Percentiles rank a stretch among this genome's conserved stretches.
Conservation (phyloP, 1,140 invertebrate genomes). For the Bombus affinis region DNA sequence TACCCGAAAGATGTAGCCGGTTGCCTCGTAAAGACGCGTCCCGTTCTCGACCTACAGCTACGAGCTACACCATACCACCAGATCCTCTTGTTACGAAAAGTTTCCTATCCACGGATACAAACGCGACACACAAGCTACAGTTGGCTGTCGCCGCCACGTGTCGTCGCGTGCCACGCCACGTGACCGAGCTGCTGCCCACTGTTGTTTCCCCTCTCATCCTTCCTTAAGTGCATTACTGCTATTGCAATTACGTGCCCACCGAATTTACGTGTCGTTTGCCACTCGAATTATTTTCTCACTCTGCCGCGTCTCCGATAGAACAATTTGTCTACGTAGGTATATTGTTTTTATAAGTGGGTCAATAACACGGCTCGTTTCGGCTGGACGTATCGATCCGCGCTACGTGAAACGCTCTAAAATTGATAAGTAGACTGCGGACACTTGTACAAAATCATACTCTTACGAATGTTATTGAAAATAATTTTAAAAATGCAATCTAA, state of each 20-base stretch:
- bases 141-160: slow-evolving; percentile 73
- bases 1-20: slow-evolving; percentile 54
- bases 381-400: background rate
- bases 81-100: slow-evolving; percentile 25
- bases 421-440: no score
- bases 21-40: slow-evolving; percentile 40
- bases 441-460: background rate
- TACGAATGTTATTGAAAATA: no score
- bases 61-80: background rate
- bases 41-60: background rate
- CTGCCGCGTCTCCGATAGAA: no score
- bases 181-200: slow-evolving; percentile 70
- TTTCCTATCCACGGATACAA: slow-evolving; percentile 12
- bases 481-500: no score
- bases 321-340: background rate
- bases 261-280: slow-evolving; percentile 60
- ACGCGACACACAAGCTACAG: slow-evolving; percentile 27
- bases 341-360: slow-evolving; percentile 29
- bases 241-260: slow-evolving; percentile 65
- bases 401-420: background rate
- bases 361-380: slow-evolving; percentile 15
- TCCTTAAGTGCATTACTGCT: slow-evolving; percentile 70
- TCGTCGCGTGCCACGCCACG: slow-evolving; percentile 76
- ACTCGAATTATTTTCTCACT: slow-evolving; percentile 38
- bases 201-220: slow-evolving; percentile 70